Evolutionary conservation across 2,113 vertebrate genomes (phyloP), one percentile per base, ranked within the genome.

Genomic region (Salvelinus namaycush): DNA sequence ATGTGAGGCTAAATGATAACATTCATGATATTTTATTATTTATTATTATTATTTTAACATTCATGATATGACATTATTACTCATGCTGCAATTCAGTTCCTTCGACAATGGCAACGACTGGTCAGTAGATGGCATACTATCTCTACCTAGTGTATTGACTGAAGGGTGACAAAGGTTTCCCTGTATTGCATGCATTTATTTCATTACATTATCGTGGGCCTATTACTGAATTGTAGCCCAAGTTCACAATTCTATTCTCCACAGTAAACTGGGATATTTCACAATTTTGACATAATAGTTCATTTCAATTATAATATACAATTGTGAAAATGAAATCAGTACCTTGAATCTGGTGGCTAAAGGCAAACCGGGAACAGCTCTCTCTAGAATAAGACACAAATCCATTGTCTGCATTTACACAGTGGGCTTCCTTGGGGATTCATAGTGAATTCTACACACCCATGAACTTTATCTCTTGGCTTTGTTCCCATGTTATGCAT

Each of bases 401-500:
- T 16, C 31, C 39, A 64, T 70, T 76, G 54, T 83, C 39, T 79
- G 49, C 13, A 54, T 54, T 16, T 54, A 54, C 1, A 18, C 49
- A 74, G 14, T 29, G 14, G 5, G 9, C 54, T 66, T 73, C 31
- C 1, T 48, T 18, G 70, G 79, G 76, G 57, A 81, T 79, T 57
- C 74, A 70, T 76, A 62, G 51, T 73, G 39, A 74, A 68, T 68
- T 72, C 60, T 62, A 69, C 18, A 34, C 75, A 79, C 26, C 66
- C 1, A 0, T 84, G 77, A 83, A 72, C 80, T 72, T 65, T 79
- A 20, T 14, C 22, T 73, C 60, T 71, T 72, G 76, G 76, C 48
- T 84, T 81, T 76, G 34, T 80, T 84, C 83, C 83, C 74, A 81
- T 86, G 79, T 81, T 81, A 73, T 79, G 44, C 64, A 67, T 34